Conservation (phyloP, 2,797 vertebrate genomes). For the Neopelma chrysocephalum region DNA sequence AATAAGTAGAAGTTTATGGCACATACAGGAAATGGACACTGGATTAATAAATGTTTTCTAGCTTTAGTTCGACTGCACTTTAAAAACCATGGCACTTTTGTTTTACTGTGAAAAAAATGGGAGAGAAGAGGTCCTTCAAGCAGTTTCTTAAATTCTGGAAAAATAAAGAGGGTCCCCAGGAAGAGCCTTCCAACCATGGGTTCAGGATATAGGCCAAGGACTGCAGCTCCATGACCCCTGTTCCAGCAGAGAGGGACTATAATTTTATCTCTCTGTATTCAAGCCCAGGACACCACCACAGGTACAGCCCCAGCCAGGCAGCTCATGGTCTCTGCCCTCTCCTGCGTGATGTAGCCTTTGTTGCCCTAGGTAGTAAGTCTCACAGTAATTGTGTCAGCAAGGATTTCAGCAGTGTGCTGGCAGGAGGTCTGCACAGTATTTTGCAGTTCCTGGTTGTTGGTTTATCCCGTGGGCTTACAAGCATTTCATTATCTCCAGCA, state of each 20-base stretch:
- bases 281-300: accelerated
- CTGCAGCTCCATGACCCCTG: neutral
- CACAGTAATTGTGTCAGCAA: neutral
- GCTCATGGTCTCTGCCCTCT: neutral
- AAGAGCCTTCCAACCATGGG: accelerated
- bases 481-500: neutral
- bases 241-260: neutral
- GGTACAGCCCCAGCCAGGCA: neutral
- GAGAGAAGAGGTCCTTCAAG: neutral
- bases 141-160: neutral
- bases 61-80: neutral
- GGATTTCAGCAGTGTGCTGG: neutral
- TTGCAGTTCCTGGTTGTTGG: neutral
- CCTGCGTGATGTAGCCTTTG: accelerated
- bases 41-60: neutral
- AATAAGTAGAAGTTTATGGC: neutral
- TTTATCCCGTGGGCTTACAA: neutral
- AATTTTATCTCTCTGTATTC: accelerated
- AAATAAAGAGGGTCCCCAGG: neutral
- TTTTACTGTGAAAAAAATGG: neutral
- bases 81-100: neutral
- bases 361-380: neutral
- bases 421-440: neutral
- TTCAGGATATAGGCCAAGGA: neutral
- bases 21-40: neutral